These are phyloP conservation scores for Smittia sp. DNA, from an alignment of 2,888 invertebrate genomes.

Conservation along the genomic window DNA sequence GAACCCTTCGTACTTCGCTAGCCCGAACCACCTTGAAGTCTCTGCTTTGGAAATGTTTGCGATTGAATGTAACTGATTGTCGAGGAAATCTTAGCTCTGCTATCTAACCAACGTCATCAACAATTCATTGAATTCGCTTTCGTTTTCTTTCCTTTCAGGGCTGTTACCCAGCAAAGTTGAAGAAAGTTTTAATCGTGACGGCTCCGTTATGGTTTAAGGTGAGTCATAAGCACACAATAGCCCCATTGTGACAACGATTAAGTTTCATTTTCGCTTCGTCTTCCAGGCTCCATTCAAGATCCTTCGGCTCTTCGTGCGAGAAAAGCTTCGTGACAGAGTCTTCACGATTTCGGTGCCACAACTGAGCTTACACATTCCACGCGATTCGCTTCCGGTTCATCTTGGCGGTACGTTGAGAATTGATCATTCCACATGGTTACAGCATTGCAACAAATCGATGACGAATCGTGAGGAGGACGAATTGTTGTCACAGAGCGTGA, in stretches of 20 bases:
- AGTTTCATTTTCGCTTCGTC: neutral
- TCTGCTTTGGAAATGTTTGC: no score
- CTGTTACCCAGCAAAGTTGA: slow-evolving; percentile 93
- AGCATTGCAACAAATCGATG: slow-evolving; percentile 74
- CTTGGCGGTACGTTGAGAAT: slow-evolving; percentile 84
- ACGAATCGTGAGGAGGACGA: slow-evolving; percentile 67
- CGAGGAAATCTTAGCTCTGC: no score
- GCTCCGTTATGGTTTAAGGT: slow-evolving; percentile 94
- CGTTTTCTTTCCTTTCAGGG: slow-evolving; percentile 64
- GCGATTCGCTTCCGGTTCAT: slow-evolving; percentile 80
- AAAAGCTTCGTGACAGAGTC: slow-evolving; percentile 92
- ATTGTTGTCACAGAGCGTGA: slow-evolving; percentile 52
- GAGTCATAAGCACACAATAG: neutral
- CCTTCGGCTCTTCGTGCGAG: slow-evolving; percentile 88
- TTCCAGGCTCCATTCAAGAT: slow-evolving; percentile 85
- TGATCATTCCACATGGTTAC: slow-evolving; percentile 87
- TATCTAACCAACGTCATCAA: no score
- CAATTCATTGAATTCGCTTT: neutral
- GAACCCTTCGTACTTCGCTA: no score
- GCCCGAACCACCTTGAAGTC: no score
- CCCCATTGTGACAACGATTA: neutral
- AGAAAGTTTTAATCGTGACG: slow-evolving; percentile 95
- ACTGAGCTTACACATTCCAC: slow-evolving; percentile 83
- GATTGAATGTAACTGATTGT: no score
- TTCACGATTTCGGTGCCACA: slow-evolving; percentile 92